Base-by-base conservation (phyloP, 2,113 vertebrate species). In the Rhegmatorhina hoffmannsi region DNA sequence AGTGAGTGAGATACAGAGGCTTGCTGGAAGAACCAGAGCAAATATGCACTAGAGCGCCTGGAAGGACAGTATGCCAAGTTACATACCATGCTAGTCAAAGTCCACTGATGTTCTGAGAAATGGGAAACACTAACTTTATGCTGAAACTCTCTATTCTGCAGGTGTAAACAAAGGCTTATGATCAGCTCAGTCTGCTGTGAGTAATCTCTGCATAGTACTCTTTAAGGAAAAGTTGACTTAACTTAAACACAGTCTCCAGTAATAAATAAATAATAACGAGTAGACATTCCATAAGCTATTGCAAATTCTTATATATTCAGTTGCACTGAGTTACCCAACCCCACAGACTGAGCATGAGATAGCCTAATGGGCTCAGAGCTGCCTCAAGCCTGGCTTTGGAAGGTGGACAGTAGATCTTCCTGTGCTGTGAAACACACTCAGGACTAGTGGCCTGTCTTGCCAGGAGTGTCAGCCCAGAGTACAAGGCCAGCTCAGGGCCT, bases 21-120 rank as follows among this genome's bases (percentile, higher is more conserved):
- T 2, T 88, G 25, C 47, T 74, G 56, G 60, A 75, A 93, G 83
- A 95, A 55, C 4, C 25, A 75, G 59, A 94, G 60, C 53, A 95
- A 96, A 92, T 40, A 94, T 21, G 8, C 29, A 26, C 36, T 81
- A 33, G 24, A 75, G 17, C 0, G 0, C 67, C 85, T 87, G 84
- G 80, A 56, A 81, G 28, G 40, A 36, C 33, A 69, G 46, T 50
- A n/a, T 47, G 84, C 81, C 86, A 95, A 95, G 79, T 92, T 94
- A 92, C 92, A 94, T 29, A 92, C 52, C 26, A 33, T 0, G 0
- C n/a, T 75, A 73, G 73, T 59, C 38, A 89, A 94, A 87, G 85
- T 96, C 64, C 85, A 24, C 43, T 82, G 62, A n/a, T 66, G 62
- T 87, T 97, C 94, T 92, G 77, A 92, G 80, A 95, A 94, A 87